phyloP scores from a whole-genome alignment of 2,113 vertebrate species.

The Toxotes chatareus region DNA sequence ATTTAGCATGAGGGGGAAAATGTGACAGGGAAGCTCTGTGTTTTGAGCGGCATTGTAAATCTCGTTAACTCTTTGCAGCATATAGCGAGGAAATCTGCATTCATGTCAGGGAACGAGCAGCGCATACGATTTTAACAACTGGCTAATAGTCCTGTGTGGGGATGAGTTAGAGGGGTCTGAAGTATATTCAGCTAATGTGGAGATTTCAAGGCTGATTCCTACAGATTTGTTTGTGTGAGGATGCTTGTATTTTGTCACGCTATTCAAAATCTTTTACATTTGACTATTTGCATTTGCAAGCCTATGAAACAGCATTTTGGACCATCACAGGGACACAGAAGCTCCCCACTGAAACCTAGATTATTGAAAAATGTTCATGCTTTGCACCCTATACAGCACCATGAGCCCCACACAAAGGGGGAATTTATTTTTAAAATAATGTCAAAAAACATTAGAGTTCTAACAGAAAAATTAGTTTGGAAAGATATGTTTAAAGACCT shows the following conservation, averaged over 20 bases:
- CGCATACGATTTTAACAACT: slow-evolving; percentile 59
- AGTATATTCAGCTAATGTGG: neutral
- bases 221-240: neutral
- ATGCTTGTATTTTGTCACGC: slow-evolving; percentile 4
- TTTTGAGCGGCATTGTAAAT: slow-evolving; percentile 83
- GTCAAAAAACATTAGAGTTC: neutral
- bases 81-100: slow-evolving; percentile 65
- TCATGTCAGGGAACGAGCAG: slow-evolving; percentile 60
- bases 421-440: neutral
- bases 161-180: slow-evolving; percentile 1
- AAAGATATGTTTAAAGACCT: neutral
- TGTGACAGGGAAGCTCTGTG: slow-evolving; percentile 79
- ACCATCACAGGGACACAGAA: neutral
- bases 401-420: neutral
- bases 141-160: slow-evolving; percentile 38
- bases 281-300: neutral
- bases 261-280: slow-evolving; percentile 2
- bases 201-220: slow-evolving; percentile 23
- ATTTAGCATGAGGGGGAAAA: slow-evolving; percentile 84
- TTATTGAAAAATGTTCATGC: neutral
- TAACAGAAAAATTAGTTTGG: neutral
- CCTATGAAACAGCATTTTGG: neutral
- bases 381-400: too few relatives aligned
- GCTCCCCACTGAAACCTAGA: neutral
- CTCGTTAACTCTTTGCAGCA: slow-evolving; percentile 78